Conservation (phyloP, 2,797 vertebrate genomes). For the Hemibagrus guttatus region DNA sequence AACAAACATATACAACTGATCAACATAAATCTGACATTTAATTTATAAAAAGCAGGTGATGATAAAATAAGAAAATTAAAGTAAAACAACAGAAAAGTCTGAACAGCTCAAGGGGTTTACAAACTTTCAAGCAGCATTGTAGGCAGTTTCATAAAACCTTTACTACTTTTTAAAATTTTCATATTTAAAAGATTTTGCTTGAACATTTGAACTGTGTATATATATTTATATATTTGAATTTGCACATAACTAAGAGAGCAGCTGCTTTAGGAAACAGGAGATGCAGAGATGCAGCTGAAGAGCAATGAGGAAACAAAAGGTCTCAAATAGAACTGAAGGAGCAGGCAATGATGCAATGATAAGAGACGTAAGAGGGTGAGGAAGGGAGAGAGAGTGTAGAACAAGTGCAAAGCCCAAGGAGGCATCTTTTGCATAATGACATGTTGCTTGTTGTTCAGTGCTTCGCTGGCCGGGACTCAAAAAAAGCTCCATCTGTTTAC, state of each 20-base stretch:
- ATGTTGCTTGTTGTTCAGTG: conserved; percentile 59
- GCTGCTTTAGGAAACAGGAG: not conserved
- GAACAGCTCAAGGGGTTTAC: no score
- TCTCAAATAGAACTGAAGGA: not conserved
- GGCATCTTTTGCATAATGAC: conserved; percentile 63
- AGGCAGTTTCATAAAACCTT: not conserved
- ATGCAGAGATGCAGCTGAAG: not conserved
- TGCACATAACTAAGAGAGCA: not conserved
- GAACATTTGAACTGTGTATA: not conserved
- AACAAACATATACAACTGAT: no score
- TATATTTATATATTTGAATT: not conserved
- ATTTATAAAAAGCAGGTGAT: no score
- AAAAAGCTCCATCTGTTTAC: conserved; percentile 65
- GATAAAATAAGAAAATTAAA: no score
- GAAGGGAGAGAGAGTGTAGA: not conserved
- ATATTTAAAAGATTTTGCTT: not conserved
- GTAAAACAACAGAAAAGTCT: no score
- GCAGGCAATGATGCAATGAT: conserved; percentile 14
- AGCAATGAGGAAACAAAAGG: conserved; percentile 12
- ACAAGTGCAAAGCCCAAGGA: conserved; percentile 48
- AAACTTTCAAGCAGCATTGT: no score
- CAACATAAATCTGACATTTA: no score
- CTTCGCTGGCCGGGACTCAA: conserved; percentile 51
- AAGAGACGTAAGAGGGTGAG: conserved; percentile 3
- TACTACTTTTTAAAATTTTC: not conserved